A percentile compares a stretch with the other conserved stretches of the same genome.
Conservation (phyloP, 2,797 vertebrate species). For the Zenarchopterus dispar region DNA sequence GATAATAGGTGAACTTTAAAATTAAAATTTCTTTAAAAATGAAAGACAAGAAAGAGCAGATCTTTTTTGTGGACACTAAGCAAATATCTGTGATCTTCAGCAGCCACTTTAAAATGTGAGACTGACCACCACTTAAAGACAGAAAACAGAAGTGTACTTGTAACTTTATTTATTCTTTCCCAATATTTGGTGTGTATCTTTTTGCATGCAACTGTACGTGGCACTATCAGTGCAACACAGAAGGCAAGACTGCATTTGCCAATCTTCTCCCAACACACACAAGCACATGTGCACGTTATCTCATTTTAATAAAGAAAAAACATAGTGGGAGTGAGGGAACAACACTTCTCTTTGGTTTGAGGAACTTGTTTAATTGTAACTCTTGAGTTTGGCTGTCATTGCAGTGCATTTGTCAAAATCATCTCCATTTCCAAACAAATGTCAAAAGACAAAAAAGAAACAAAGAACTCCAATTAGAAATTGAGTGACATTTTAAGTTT, state of each 20-base stretch:
- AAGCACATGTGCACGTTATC: conserved; percentile 5
- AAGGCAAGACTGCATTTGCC: conserved; percentile 21
- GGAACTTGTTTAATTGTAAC: neutral
- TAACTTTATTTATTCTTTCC: neutral
- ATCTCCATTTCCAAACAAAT: neutral
- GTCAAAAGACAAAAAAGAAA: too few species aligned
- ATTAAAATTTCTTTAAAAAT: too few species aligned
- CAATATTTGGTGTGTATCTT: neutral
- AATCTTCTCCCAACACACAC: conserved; percentile 19
- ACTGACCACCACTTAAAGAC: neutral
- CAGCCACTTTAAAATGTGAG: neutral
- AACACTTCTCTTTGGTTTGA: neutral
- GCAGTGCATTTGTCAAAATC: neutral
- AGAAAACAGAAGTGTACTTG: neutral
- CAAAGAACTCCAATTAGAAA: too few species aligned
- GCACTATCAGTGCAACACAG: conserved; percentile 54
- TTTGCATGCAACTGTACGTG: conserved; percentile 18
- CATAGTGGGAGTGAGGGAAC: conserved; percentile 1
- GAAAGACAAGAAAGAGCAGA: too few species aligned
- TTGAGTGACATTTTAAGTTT: too few species aligned
- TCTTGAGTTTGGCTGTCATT: neutral
- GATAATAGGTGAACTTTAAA: too few species aligned
- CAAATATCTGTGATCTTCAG: neutral
- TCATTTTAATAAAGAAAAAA: conserved; percentile 8
- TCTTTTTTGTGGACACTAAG: too few species aligned